Evolutionary conservation across 2,797 vertebrate genomes (phyloP).

Genomic region (Distichodus sexfasciatus): DNA sequence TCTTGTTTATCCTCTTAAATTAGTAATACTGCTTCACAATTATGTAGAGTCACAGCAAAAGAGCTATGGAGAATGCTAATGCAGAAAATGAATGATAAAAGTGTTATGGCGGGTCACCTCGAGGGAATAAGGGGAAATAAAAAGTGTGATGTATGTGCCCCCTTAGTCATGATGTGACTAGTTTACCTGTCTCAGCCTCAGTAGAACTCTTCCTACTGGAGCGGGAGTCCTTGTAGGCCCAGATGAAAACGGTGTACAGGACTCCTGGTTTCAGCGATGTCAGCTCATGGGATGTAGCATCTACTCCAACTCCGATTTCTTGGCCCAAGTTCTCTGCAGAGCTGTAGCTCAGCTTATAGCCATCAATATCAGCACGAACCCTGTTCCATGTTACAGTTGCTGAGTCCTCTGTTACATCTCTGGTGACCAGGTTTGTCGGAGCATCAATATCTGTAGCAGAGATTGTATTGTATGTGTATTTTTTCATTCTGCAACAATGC

Average conservation of each 20-base stretch:
- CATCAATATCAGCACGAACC: constrained; percentile 71
- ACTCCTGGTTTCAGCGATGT: constrained; percentile 73
- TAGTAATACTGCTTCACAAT: too few species aligned
- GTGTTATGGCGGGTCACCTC: background rate
- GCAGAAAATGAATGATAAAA: constrained; percentile 22
- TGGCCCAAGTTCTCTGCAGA: constrained; percentile 66
- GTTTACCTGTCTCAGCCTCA: constrained; percentile 76
- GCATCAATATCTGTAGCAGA: constrained; percentile 70
- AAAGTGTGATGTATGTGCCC: constrained; percentile 1
- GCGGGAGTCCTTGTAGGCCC: constrained; percentile 75
- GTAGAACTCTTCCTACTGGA: constrained; percentile 72
- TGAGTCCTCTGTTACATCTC: constrained; percentile 69
- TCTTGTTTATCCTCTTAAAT: too few species aligned
- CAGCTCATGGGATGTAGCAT: constrained; percentile 63
- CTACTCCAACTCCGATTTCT: constrained; percentile 68
- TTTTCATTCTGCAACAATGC: too few species aligned
- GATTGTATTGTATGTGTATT: too few species aligned
- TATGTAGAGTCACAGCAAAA: too few species aligned
- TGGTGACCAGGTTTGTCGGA: constrained; percentile 69
- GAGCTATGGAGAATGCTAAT: background rate
- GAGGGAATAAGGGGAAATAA: constrained; percentile 24
- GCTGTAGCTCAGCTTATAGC: constrained; percentile 74
- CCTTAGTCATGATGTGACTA: constrained; percentile 21
- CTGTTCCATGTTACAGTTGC: constrained; percentile 77
- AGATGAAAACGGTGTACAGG: constrained; percentile 73